Conservation (phyloP, 2,888 invertebrate genomes). For the Eurois occulta region DNA sequence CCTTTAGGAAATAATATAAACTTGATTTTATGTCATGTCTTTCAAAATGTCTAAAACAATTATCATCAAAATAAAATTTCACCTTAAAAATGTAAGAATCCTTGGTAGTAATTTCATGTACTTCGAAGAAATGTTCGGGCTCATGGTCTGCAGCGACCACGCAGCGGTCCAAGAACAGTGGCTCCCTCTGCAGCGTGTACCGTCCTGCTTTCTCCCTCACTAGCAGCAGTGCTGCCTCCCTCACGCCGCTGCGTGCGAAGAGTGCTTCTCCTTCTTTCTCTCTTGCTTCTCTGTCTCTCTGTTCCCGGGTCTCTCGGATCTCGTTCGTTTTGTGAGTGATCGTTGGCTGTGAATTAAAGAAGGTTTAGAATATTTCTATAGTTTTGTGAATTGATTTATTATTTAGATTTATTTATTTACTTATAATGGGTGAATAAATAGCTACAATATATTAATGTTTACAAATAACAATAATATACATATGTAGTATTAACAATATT, state of each 20-base stretch:
- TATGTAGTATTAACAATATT: too few relatives aligned
- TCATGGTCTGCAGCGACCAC: constrained; percentile 97
- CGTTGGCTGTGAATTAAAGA: constrained; percentile 90
- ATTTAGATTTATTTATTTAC: too few relatives aligned
- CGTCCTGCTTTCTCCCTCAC: constrained; percentile 97
- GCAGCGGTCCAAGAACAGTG: constrained; percentile 97
- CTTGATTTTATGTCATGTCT: neutral
- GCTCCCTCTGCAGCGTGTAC: constrained; percentile 96
- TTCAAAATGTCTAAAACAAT: neutral
- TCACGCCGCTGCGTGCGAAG: constrained; percentile 94
- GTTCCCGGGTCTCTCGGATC: constrained; percentile 89
- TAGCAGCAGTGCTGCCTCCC: constrained; percentile 96
- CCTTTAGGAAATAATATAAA: neutral
- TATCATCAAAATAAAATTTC: constrained; percentile 50
- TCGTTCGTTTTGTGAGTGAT: constrained; percentile 92
- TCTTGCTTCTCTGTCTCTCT: constrained; percentile 85
- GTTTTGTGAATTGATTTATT: neutral
- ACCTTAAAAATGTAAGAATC: constrained; percentile 99
- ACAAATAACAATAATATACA: too few relatives aligned
- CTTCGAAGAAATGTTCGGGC: constrained; percentile 98
- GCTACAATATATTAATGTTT: too few relatives aligned
- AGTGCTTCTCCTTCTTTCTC: constrained; percentile 87
- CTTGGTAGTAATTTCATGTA: constrained; percentile 97
- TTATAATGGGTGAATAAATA: too few relatives aligned
- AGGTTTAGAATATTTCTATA: neutral